Percentiles rank a stretch among this genome's conserved stretches.
Conservation (phyloP, 2,113 vertebrate species). For the Falcunculus frontatus region DNA sequence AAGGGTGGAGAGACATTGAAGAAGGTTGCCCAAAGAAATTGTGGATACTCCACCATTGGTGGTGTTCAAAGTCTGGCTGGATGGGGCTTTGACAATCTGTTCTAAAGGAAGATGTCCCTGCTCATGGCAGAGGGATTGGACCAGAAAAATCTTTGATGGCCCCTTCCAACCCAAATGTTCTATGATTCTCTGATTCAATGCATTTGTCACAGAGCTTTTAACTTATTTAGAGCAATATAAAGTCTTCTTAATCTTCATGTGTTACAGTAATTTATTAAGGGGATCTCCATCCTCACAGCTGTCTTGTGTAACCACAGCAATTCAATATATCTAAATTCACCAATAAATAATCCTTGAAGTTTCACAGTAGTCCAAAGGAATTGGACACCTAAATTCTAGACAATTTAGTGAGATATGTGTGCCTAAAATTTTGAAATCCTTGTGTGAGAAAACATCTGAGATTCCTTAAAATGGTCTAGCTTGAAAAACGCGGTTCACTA, state of each 20-base stretch:
- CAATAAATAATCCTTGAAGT: background rate
- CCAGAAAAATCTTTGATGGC: background rate
- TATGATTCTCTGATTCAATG: background rate
- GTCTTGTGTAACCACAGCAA: background rate
- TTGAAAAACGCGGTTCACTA: background rate
- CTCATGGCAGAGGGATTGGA: background rate
- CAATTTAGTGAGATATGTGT: background rate
- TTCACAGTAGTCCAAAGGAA: background rate
- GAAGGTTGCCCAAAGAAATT: background rate
- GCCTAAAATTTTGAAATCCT: background rate
- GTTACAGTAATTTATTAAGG: background rate
- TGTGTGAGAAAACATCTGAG: background rate
- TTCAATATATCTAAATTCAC: background rate
- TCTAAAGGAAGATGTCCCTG: background rate
- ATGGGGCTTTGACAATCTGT: background rate
- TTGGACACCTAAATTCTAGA: background rate
- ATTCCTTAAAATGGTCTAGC: background rate
- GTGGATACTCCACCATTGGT: fast-evolving
- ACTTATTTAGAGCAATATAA: background rate
- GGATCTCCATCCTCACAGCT: background rate
- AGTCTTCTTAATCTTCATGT: background rate
- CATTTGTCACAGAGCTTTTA: background rate
- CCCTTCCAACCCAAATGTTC: background rate
- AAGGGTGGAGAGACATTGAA: background rate
- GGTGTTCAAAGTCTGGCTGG: background rate